Evolutionary conservation across 2,113 vertebrate genomes (phyloP), one percentile per base, ranked within the genome.

Genomic region (Nothocercus julius): DNA sequence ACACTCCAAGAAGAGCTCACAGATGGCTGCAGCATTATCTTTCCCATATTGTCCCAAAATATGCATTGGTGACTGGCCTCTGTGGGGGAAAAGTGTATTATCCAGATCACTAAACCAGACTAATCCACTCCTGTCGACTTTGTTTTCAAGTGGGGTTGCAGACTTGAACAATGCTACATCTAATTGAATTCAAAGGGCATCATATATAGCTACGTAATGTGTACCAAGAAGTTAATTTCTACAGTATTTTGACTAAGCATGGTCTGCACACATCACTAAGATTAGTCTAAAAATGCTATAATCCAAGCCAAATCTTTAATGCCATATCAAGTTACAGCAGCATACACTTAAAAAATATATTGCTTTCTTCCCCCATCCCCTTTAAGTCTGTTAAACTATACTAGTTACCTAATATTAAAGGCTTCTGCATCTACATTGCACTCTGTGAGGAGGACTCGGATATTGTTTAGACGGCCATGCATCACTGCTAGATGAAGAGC

Each of bases 11-110:
- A 99, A 99, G 87, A 99, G 98, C 80, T 99, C 99, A 97, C 99
- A 99, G 95, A 99, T 99, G 96, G 99, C 98, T 9, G 99, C 99
- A 3, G 99, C 99, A 2, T 99, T 99, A 91, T 99, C 99, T 94
- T 99, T 99, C 92, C 99, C 99, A 63, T 99, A 99, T n/a, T 99
- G 99, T 22, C 99, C 99, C 87, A 99, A 97, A 87, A 99, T 98
- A 69, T 99, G 99, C 98, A 99, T 99, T 25, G 99, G 99, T 69
- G 99, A 99, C 97, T 99, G 99, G 89, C 99, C 99, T 98, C 99
- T 99, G 84, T 68, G 20, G 92, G 70, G 44, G 86, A 81, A 84
- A 34, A 83, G 70, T 58, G 82, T 56, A 62, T 87, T 73, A 75
- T 28, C 53, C 66, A 61, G 44, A 85, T 86, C 47, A 47, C 47